These are phyloP conservation scores for Palloptera scutellata DNA, from an alignment of 2,888 invertebrate species.

Conservation along the genomic window DNA sequence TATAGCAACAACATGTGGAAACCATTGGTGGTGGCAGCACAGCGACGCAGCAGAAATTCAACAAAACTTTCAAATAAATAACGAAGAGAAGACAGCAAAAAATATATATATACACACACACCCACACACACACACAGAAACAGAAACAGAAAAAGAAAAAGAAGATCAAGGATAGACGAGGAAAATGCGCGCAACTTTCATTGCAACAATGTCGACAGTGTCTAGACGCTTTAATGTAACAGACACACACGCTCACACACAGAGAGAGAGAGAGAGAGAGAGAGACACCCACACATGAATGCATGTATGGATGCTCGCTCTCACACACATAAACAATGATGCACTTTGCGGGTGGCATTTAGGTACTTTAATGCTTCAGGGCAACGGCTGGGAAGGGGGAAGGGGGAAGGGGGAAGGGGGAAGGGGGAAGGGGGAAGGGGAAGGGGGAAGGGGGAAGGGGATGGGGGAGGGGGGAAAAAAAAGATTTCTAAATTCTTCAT, in stretches of 20 bases:
- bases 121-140: too few relatives aligned
- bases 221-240: constrained; percentile 47
- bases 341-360: too few relatives aligned
- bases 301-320: neutral
- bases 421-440: neutral
- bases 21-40: neutral
- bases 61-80: constrained; percentile 2
- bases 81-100: constrained; percentile 14
- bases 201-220: constrained; percentile 59
- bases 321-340: neutral
- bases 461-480: neutral
- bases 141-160: constrained; percentile 9
- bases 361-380: too few relatives aligned
- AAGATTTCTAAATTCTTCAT: too few relatives aligned
- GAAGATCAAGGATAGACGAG: constrained; percentile 15
- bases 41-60: neutral
- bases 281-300: constrained; percentile 9
- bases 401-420: neutral
- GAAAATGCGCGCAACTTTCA: constrained; percentile 49
- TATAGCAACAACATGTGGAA: too few relatives aligned
- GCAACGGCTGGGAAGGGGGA: neutral
- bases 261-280: neutral
- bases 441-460: neutral
- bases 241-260: constrained; percentile 23
- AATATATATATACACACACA: constrained; percentile 14